Conservation (phyloP, 2,888 invertebrate species). For the Limnephilus auricula region DNA sequence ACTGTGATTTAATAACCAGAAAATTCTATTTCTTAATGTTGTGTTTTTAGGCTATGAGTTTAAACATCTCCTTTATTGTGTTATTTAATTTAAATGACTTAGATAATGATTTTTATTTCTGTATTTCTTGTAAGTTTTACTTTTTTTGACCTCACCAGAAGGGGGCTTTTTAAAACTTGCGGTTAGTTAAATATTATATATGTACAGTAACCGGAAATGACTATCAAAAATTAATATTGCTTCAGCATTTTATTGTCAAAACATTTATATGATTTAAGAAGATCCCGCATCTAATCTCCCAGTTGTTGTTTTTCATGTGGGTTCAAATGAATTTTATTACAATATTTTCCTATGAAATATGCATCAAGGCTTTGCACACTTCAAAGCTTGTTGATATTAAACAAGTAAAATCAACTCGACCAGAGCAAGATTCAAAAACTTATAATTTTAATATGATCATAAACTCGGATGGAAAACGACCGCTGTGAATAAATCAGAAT, state of each 20-base stretch:
- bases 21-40: no score
- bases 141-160: no score
- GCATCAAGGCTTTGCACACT: no score
- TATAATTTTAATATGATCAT: neutral
- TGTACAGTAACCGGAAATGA: no score
- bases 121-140: no score
- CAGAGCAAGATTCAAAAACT: neutral
- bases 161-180: no score
- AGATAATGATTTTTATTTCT: no score
- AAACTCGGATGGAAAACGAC: neutral
- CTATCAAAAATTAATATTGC: neutral
- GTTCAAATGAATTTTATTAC: neutral
- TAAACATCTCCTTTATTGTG: no score
- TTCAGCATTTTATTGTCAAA: neutral
- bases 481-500: neutral
- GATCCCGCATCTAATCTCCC: neutral
- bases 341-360: neutral
- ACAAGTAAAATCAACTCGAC: neutral
- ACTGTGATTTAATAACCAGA: no score
- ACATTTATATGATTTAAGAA: neutral
- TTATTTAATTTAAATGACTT: no score
- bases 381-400: neutral
- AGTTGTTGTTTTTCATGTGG: neutral
- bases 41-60: no score
- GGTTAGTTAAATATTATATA: no score